These are phyloP conservation scores for Polyergus mexicanus DNA, from an alignment of 1,140 invertebrate genomes.

Conservation along the genomic window DNA sequence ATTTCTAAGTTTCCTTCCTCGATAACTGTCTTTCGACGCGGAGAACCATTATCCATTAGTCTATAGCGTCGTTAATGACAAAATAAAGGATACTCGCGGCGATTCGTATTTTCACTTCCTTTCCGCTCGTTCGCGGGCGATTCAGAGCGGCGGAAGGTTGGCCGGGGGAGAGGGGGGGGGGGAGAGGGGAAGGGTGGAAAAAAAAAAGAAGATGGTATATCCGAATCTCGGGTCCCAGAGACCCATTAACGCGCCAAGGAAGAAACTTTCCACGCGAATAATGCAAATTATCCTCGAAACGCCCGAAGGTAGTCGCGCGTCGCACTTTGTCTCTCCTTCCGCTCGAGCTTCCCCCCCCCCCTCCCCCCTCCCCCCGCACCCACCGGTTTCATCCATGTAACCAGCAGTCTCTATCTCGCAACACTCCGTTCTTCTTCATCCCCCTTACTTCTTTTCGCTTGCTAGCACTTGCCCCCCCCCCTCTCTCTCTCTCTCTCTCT, in stretches of 20 bases:
- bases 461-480: slow-evolving; percentile 16
- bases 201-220: slow-evolving; percentile 56
- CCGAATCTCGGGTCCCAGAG: slow-evolving; percentile 69
- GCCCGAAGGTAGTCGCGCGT: slow-evolving; percentile 64
- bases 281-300: slow-evolving; percentile 74
- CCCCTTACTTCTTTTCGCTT: slow-evolving; percentile 13
- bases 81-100: slow-evolving; percentile 53
- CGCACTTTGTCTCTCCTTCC: slow-evolving; percentile 58
- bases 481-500: not conserved
- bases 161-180: no score
- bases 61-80: slow-evolving; percentile 42
- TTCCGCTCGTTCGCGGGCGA: slow-evolving; percentile 36
- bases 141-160: not conserved
- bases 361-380: not conserved
- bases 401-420: slow-evolving; percentile 47
- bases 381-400: slow-evolving; percentile 47
- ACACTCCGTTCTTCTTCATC: not conserved
- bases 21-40: slow-evolving; percentile 39
- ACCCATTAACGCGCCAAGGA: slow-evolving; percentile 70
- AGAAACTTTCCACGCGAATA: slow-evolving; percentile 70
- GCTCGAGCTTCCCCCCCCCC: slow-evolving; percentile 19
- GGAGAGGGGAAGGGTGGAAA: not conserved
- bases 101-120: slow-evolving; percentile 62
- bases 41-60: slow-evolving; percentile 50
- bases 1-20: slow-evolving; percentile 3